Conservation (phyloP, 2,888 invertebrate species). For the Catocala nupta region DNA sequence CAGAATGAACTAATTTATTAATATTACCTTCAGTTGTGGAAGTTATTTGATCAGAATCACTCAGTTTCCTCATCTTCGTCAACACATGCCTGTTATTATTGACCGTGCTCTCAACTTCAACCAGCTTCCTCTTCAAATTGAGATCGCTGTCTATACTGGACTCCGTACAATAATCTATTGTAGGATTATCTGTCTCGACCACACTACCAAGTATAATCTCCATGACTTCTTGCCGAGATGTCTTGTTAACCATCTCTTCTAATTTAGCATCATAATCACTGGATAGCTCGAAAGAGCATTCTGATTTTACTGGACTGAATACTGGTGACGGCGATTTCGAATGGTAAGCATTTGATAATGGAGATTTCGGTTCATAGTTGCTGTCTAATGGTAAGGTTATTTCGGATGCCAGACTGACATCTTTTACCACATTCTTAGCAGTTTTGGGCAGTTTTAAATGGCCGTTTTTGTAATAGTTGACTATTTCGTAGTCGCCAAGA, state of each 20-base stretch:
- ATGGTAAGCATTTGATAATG: constrained; percentile 17
- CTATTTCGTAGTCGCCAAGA: constrained; percentile 70
- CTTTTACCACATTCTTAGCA: constrained; percentile 67
- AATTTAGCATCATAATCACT: constrained; percentile 81
- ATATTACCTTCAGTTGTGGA: constrained; percentile 80
- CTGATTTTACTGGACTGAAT: constrained; percentile 80
- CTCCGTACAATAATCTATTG: constrained; percentile 75
- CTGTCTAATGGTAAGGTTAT: constrained; percentile 69
- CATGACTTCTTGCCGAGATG: constrained; percentile 82
- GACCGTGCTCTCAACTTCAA: constrained; percentile 65
- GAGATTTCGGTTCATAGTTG: constrained; percentile 33
- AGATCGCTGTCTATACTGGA: constrained; percentile 66
- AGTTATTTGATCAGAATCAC: constrained; percentile 78
- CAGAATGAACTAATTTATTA: background rate
- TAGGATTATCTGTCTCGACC: constrained; percentile 71
- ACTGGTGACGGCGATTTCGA: constrained; percentile 47
- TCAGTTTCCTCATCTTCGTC: constrained; percentile 76
- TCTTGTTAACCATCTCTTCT: constrained; percentile 80
- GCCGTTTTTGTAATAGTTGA: constrained; percentile 77
- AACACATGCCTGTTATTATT: constrained; percentile 75
- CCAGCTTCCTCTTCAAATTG: constrained; percentile 68
- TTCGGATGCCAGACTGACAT: constrained; percentile 70
- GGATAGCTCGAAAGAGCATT: constrained; percentile 79
- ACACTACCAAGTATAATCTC: constrained; percentile 83
- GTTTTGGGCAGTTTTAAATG: constrained; percentile 66